These are phyloP conservation scores for Picathartes gymnocephalus DNA, from an alignment of 2,113 vertebrate genomes.

Conservation along the genomic window DNA sequence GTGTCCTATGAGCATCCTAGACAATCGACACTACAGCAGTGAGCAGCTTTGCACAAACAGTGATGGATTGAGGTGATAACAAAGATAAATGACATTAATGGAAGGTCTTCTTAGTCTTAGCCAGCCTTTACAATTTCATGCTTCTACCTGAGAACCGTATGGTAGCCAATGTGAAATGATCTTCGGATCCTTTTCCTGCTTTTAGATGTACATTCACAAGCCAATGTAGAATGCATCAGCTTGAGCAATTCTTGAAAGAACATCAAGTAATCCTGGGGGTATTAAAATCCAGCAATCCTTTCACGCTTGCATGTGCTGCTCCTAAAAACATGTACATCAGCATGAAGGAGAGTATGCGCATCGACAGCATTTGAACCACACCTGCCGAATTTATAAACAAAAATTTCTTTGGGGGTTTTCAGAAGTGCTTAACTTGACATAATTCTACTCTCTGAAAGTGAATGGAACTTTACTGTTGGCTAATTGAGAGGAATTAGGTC, in stretches of 20 bases:
- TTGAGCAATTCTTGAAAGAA: neutral
- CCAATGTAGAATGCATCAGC: neutral
- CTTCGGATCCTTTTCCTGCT: neutral
- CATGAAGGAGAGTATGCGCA: neutral
- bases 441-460: neutral
- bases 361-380: neutral
- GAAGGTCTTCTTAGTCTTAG: neutral
- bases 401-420: neutral
- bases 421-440: conserved; percentile 18
- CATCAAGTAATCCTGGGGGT: neutral
- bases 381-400: neutral
- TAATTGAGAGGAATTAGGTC: conserved; percentile 13
- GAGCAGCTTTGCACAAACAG: neutral
- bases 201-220: neutral
- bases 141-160: neutral
- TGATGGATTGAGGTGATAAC: neutral
- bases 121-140: neutral
- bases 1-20: neutral
- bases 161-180: neutral
- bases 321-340: neutral
- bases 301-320: neutral
- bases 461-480: neutral
- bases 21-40: neutral
- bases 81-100: neutral
- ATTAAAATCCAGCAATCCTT: neutral